Base-by-base conservation (phyloP, 2,888 invertebrate species). In the Protophormia terraenovae region DNA sequence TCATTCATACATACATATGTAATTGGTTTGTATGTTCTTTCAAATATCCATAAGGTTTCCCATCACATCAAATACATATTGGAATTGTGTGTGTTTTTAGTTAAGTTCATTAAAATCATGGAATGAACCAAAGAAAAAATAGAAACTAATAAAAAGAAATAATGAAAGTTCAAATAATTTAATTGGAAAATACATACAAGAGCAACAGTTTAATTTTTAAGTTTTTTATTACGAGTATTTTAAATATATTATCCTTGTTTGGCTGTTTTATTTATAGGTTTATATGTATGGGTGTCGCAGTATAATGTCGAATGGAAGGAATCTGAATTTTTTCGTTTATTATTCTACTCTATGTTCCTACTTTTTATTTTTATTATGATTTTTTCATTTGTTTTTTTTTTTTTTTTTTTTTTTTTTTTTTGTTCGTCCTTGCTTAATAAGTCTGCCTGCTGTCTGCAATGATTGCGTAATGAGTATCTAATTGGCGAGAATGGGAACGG, bases 401-500 rank as follows among this genome's bases (percentile, higher is more conserved):
- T 62, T 50, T 27, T 64, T 16, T 60, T 67, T 19, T 45, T 55
- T 41, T 29, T 76, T 67, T 47, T 35, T 73, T 69, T 77, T 47
- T 80, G 29, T 77, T 67, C 69, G 32, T 81, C 62, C 67, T 85
- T 78, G 64, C 71, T 58, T 82, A 82, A 88, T 87, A 89, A 89
- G 90, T 91, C 90, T 91, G 90, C 86, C 87, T 88, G 89, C 87
- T 89, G 91, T 91, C 90, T 90, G 90, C 90, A 90, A 88, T 89
- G 89, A 87, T 88, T 89, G 89, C 89, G 90, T 91, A 91, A 91
- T 91, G 90, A 91, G 90, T 90, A 89, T 91, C 90, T 91, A 91
- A 91, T 91, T 90, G 91, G 88, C 89, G 90, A 87, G 89, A 89
- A 87, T 89, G 88, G 88, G 79, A 76, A 72, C 58, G 69, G 86